These are phyloP conservation scores for Eulemur macaco DNA, from an alignment of 2,113 vertebrate species.

Conservation along the genomic window DNA sequence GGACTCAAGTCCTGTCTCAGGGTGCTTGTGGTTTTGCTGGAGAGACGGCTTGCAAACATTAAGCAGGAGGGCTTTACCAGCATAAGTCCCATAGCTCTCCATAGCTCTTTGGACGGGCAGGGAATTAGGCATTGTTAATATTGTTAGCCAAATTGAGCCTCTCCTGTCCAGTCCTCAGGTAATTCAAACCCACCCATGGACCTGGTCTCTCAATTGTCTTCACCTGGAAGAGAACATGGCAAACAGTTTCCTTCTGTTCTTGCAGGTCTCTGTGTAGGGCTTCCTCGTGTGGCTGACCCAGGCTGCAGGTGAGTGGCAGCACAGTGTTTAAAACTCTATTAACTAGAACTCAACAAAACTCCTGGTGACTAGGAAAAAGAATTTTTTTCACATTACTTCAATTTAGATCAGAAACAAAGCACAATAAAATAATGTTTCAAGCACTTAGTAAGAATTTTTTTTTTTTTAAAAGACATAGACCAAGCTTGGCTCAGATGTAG, in stretches of 20 bases:
- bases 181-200: not conserved
- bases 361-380: not conserved
- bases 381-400: not conserved
- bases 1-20: not conserved
- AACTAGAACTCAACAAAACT: slow-evolving; percentile 3
- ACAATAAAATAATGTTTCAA: not conserved
- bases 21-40: not conserved
- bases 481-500: not conserved
- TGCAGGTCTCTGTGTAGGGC: not conserved
- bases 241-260: not conserved
- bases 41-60: not conserved
- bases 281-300: not conserved
- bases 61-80: not conserved
- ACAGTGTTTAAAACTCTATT: not conserved
- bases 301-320: not conserved
- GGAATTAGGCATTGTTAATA: not conserved
- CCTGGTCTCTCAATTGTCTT: not conserved
- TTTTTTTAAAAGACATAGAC: not conserved
- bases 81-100: no score
- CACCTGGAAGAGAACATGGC: not conserved
- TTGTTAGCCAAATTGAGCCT: not conserved
- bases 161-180: not conserved
- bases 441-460: not conserved
- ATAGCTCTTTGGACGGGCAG: not conserved
- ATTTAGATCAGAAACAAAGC: not conserved